Percentiles rank a stretch among this genome's conserved stretches.
Conservation (phyloP, 2,797 vertebrate genomes). For the Chromis chromis region DNA sequence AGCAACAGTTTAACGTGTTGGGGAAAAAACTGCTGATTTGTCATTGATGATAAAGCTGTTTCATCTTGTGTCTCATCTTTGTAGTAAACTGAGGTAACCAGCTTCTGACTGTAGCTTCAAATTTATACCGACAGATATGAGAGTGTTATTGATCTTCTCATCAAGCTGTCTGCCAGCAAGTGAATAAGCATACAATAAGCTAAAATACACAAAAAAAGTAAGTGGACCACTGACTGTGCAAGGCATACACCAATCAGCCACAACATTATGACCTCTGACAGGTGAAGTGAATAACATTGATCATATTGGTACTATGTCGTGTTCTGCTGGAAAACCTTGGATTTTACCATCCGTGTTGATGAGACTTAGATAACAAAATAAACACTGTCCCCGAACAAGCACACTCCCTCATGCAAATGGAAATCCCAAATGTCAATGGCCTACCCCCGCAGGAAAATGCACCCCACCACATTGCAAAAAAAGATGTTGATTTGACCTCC, state of each 20-base stretch:
- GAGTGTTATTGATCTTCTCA: conserved; percentile 2
- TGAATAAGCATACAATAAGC: not conserved
- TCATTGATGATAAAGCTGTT: not conserved
- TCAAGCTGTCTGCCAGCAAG: not conserved
- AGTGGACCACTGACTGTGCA: not conserved
- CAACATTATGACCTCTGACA: too few species aligned
- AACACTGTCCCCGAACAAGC: too few species aligned
- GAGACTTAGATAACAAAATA: too few species aligned
- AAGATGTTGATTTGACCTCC: too few species aligned
- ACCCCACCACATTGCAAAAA: too few species aligned
- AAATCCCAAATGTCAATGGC: too few species aligned
- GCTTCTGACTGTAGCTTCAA: not conserved
- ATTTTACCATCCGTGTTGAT: too few species aligned
- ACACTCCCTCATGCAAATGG: too few species aligned
- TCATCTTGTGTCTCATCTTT: not conserved
- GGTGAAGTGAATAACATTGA: too few species aligned
- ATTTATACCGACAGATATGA: not conserved
- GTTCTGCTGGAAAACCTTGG: too few species aligned
- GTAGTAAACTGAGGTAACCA: not conserved
- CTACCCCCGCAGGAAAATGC: too few species aligned
- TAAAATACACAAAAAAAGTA: not conserved
- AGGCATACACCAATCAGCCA: not conserved
- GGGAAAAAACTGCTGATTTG: not conserved
- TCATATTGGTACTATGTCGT: too few species aligned
- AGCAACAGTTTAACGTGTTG: not conserved